Evolutionary conservation across 1,140 invertebrate species (phyloP).

Genomic region (Drosophila arizonae): DNA sequence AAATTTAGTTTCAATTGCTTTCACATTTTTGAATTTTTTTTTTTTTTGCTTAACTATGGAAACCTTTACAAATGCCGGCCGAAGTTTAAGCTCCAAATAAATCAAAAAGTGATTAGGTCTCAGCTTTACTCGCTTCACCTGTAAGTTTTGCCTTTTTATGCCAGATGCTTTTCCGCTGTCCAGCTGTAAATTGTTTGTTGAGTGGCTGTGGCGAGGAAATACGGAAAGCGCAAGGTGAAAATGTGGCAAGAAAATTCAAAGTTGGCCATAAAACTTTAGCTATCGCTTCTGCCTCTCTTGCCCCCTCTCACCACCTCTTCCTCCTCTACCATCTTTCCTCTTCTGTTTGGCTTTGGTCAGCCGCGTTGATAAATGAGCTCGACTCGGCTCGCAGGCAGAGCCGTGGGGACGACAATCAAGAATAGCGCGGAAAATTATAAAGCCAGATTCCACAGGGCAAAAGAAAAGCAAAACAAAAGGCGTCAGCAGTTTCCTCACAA

Average conservation of each 20-base stretch:
- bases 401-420: conserved; percentile 68
- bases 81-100: conserved; percentile 69
- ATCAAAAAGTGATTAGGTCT: conserved; percentile 77
- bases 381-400: conserved; percentile 28
- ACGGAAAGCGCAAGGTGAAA: conserved; percentile 47
- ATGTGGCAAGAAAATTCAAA: conserved; percentile 66
- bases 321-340: neutral
- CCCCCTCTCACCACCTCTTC: neutral
- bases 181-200: conserved; percentile 77
- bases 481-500: conserved; percentile 36
- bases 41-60: conserved; percentile 33
- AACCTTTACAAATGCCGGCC: conserved; percentile 41
- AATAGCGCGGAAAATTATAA: conserved; percentile 77
- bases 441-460: conserved; percentile 38
- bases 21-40: neutral
- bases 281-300: conserved; percentile 25
- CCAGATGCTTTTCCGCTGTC: conserved; percentile 45
- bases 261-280: conserved; percentile 78
- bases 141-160: neutral
- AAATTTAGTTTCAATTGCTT: neutral
- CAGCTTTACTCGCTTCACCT: neutral
- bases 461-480: conserved; percentile 62
- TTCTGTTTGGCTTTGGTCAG: conserved; percentile 54
- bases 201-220: conserved; percentile 49
- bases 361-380: conserved; percentile 71